Conservation (phyloP, 2,888 invertebrate genomes). For the Neoitamus cyanurus region DNA sequence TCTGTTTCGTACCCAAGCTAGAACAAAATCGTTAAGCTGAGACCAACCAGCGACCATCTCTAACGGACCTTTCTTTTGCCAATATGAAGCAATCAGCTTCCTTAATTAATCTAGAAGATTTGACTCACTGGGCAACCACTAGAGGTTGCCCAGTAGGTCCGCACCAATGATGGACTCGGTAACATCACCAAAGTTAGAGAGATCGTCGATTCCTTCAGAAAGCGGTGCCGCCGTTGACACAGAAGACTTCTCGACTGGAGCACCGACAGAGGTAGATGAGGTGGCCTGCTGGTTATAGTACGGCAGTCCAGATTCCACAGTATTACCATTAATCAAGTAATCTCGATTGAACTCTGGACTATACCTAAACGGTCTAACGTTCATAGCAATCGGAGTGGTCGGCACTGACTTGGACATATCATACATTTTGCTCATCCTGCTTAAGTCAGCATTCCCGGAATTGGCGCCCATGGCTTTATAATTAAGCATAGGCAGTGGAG, state of each 20-base stretch:
- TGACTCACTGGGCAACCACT: constrained; percentile 50
- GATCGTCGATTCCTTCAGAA: constrained; percentile 52
- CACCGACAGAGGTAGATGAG: not conserved
- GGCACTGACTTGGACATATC: constrained; percentile 81
- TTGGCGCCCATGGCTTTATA: constrained; percentile 36
- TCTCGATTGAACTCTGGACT: constrained; percentile 68
- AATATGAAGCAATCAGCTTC: not conserved
- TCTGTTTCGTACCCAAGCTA: not conserved
- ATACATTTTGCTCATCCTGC: constrained; percentile 63
- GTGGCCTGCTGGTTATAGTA: constrained; percentile 30
- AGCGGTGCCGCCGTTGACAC: constrained; percentile 33
- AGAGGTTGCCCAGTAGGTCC: constrained; percentile 63
- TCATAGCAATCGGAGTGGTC: constrained; percentile 74
- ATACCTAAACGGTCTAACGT: constrained; percentile 71
- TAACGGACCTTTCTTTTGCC: not conserved
- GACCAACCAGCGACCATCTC: not conserved
- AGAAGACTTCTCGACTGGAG: constrained; percentile 6
- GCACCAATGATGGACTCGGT: constrained; percentile 63
- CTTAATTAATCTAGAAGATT: not conserved
- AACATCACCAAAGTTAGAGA: constrained; percentile 57
- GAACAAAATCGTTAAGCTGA: not conserved
- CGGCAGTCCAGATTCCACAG: constrained; percentile 63
- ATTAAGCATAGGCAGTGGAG: constrained; percentile 70
- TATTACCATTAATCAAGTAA: constrained; percentile 74
- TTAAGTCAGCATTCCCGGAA: constrained; percentile 61